Base-by-base conservation (phyloP, 2,113 vertebrate genomes). In the Bufo gargarizans region DNA sequence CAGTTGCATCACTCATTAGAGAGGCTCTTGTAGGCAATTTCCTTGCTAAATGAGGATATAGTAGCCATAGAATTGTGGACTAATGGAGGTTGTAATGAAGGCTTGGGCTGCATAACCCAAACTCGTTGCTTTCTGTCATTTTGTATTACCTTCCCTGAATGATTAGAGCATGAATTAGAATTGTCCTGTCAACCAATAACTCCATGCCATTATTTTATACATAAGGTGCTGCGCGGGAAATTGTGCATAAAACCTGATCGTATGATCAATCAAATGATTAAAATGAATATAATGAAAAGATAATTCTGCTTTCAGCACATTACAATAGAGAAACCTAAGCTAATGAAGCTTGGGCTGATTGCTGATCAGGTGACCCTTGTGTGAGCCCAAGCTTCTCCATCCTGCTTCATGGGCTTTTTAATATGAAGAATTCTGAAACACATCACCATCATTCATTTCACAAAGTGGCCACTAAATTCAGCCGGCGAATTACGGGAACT, bases 101-200 rank as follows among this genome's bases (percentile, higher is more conserved):
- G 85, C 79, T 86, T 69, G 74, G 49, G 85, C 91, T 89, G 90
- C 91, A 69, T 4, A 89, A 17, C n/a, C 79, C 76, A 13, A 19
- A 79, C 78, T 81, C 67, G 61, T 80, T 91, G 88, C 5, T n/a
- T 87, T 91, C 86, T 92, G 80, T 89, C 61, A 72, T 85, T 90
- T 89, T 82, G 72, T 89, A 91, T 89, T 86, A 89, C 85, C 50
- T 55, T 72, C 33, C 72, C 12, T 79, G 82, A 82, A 20, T 90
- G 74, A 82, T 71, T 49, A 81, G 87, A 81, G 76, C 88, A 86
- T 84, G 47, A 88, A 88, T 84, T 59, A 84, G 81, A 88, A 88
- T 63, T 65, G 67, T 88, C 58, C 80, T 83, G 77, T 82, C 86
- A 88, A 76, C 79, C 86, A 88, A 88, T 88, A 82, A 74, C 6